Evolutionary conservation across 2,888 invertebrate species (phyloP).

Genomic region (Esperia sulphurella): DNA sequence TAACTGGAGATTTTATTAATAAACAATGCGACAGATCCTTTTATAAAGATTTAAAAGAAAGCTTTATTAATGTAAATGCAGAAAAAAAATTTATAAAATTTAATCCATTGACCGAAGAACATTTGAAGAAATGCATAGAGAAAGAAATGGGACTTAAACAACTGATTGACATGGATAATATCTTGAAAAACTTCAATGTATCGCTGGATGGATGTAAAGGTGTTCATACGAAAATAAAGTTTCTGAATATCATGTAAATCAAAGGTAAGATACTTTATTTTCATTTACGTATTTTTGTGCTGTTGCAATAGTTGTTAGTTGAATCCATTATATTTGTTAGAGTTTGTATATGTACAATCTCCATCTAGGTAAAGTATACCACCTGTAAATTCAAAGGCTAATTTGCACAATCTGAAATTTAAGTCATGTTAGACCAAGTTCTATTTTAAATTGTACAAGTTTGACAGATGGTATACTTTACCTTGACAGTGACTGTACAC

Average conservation of each 20-base stretch:
- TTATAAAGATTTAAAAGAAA: slow-evolving; percentile 28
- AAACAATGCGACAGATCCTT: slow-evolving; percentile 45
- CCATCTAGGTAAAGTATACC: too few species aligned
- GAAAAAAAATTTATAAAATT: slow-evolving; percentile 49
- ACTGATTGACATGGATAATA: slow-evolving; percentile 31
- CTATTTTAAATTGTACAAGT: too few species aligned
- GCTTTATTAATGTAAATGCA: slow-evolving; percentile 36
- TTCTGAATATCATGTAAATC: slow-evolving; percentile 30
- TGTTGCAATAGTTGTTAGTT: too few species aligned
- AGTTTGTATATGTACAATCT: neutral
- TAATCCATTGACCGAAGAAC: slow-evolving; percentile 40
- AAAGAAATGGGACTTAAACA: slow-evolving; percentile 37
- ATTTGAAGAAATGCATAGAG: slow-evolving; percentile 54
- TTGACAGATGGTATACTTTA: too few species aligned
- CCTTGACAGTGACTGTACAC: too few species aligned
- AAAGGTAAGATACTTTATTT: neutral
- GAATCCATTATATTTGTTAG: too few species aligned
- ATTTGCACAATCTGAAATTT: too few species aligned
- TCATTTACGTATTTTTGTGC: neutral
- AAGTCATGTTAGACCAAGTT: too few species aligned
- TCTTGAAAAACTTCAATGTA: slow-evolving; percentile 61
- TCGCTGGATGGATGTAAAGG: slow-evolving; percentile 67
- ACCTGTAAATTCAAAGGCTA: too few species aligned
- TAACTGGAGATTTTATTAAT: slow-evolving; percentile 28
- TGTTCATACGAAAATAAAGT: slow-evolving; percentile 62